Base-by-base conservation (phyloP, 2,113 vertebrate genomes). In the Oncorhynchus gorbuscha region DNA sequence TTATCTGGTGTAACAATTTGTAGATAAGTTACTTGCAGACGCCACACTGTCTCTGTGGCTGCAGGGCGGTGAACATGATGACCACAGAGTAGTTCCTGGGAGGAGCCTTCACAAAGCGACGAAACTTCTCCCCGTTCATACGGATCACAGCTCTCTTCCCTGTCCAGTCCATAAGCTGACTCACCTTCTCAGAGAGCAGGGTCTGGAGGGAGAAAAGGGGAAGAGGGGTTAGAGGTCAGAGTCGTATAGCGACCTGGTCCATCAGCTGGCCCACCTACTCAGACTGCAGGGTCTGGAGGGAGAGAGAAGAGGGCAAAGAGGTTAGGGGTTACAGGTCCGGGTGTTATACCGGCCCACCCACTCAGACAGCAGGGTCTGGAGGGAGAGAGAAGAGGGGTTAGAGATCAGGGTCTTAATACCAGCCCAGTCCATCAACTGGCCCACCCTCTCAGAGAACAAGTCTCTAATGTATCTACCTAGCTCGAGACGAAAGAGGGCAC, bases 1-100 rank as follows among this genome's bases (percentile, higher is more conserved):
- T 45, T 45, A 45, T 45, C 39, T 45, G 39, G 39, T 45, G 8
- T 45, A 45, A 45, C 39, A 45, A 45, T 45, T 45, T 45, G 39
- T 45, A 45, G 39, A 3, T 45, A 45, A 69, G 94, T 87, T 92
- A 99, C 98, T 93, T 97, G 95, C 98, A 99, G 58, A 99, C 97
- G 0, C 93, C 94, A 89, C 97, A 99, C 65, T 99, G 97, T 73
- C 97, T 95, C 85, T 99, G 98, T 35, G 96, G 93, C 89, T 99
- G 97, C 61, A 99, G 96, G 0, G 98, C 98, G 3, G 98, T 99
- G 85, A 99, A 99, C 97, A 99, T 99, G 88, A 98, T 95, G 75
- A 99, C 85, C 84, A 99, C 94, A 0, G 98, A 99, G 90, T 99
- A 99, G 88, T 99, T 99, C 51, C 97, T 94, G 18, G 98, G 98